Percentiles rank a stretch among this genome's conserved stretches.
Evolutionary conservation across 2,888 invertebrate species (phyloP).

Genomic region (Hanleya hanleyi): DNA sequence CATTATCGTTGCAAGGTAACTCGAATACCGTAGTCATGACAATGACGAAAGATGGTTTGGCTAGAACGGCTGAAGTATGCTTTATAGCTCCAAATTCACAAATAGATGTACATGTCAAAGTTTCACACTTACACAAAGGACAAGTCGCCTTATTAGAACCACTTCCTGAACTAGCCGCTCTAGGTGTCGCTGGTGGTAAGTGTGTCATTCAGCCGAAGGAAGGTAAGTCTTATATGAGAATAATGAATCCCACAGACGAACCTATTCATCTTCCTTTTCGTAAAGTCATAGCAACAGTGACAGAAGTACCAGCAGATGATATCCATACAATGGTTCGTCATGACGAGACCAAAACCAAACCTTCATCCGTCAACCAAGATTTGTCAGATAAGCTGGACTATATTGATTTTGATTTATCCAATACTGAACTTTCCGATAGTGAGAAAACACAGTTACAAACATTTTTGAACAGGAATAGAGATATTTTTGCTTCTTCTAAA

Average conservation of each 20-base stretch:
- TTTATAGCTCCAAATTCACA: conserved; percentile 4
- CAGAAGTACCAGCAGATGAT: no score
- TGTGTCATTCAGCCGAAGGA: conserved; percentile 13
- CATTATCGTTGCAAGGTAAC: conserved; percentile 14
- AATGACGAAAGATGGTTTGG: neutral
- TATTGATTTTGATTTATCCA: neutral
- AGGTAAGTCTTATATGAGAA: conserved; percentile 12
- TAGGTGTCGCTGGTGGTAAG: conserved; percentile 20
- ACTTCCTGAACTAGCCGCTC: neutral
- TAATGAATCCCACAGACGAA: conserved; percentile 16
- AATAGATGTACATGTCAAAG: neutral
- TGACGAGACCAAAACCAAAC: no score
- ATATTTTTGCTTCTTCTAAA: neutral
- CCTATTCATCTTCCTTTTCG: neutral
- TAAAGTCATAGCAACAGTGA: conserved; percentile 1
- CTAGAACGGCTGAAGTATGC: neutral
- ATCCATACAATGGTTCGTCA: no score
- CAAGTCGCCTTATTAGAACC: neutral
- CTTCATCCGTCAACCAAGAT: no score
- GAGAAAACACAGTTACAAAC: neutral
- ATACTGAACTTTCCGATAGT: neutral
- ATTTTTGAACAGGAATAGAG: neutral
- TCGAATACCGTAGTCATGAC: conserved; percentile 15
- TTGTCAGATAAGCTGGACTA: neutral
- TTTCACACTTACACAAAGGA: neutral